These are phyloP conservation scores for Caenorhabditis becei DNA, from an alignment of 2,888 invertebrate species.

Conservation along the genomic window DNA sequence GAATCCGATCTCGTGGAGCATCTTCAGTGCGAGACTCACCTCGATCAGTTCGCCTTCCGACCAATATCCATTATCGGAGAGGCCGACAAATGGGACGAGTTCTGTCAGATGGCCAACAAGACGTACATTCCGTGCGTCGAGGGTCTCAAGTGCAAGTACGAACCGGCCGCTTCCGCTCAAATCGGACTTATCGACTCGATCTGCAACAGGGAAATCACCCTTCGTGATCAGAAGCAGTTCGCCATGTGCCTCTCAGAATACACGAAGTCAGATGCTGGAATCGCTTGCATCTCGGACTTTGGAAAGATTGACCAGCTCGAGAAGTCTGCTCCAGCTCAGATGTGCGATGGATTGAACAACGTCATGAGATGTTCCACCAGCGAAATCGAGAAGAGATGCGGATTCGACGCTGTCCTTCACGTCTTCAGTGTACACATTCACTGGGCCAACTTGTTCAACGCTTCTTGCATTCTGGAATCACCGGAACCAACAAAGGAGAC, in stretches of 20 bases:
- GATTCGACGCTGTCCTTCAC: conserved; percentile 78
- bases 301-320: conserved; percentile 72
- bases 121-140: conserved; percentile 76
- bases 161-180: conserved; percentile 72
- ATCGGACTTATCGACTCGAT: conserved; percentile 70
- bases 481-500: conserved; percentile 62
- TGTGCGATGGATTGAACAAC: conserved; percentile 73
- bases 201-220: conserved; percentile 68
- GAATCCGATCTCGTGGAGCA: conserved; percentile 75
- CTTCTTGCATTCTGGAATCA: conserved; percentile 65
- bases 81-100: conserved; percentile 72
- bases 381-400: conserved; percentile 72
- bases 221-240: conserved; percentile 64
- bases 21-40: conserved; percentile 74
- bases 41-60: conserved; percentile 76
- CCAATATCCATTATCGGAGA: conserved; percentile 77
- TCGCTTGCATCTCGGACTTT: conserved; percentile 72
- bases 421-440: conserved; percentile 75
- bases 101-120: conserved; percentile 71
- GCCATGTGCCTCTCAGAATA: conserved; percentile 68
- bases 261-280: conserved; percentile 67
- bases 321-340: conserved; percentile 65
- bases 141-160: conserved; percentile 70
- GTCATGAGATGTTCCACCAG: conserved; percentile 70
- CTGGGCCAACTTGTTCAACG: conserved; percentile 73